phyloP scores from a whole-genome alignment of 2,888 invertebrate species.

The Trichogramma evanescens region DNA sequence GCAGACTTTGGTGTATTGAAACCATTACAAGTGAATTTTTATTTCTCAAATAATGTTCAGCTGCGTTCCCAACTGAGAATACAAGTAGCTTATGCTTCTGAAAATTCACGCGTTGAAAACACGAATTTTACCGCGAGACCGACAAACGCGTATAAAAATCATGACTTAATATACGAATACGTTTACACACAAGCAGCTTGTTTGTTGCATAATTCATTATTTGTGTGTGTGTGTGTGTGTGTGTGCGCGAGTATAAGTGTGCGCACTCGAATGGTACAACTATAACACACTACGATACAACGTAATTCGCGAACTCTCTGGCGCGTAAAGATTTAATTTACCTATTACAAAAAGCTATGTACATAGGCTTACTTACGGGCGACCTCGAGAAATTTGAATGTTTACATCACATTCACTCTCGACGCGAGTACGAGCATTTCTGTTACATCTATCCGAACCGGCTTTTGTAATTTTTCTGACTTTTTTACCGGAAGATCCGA shows the following conservation, averaged over 20 bases:
- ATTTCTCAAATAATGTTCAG: too few relatives aligned
- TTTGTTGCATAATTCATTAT: constrained; percentile 19
- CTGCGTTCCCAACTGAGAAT: too few relatives aligned
- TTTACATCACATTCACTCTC: background rate
- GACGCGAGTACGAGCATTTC: background rate
- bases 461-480: too few relatives aligned
- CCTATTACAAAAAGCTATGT: constrained; percentile 10
- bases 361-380: background rate
- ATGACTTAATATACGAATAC: too few relatives aligned
- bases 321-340: constrained; percentile 25
- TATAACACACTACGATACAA: background rate
- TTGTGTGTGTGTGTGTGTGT: background rate
- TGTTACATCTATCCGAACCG: too few relatives aligned
- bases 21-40: too few relatives aligned
- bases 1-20: too few relatives aligned
- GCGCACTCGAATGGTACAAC: too few relatives aligned
- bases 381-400: constrained; percentile 20
- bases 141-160: background rate
- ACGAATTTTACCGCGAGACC: background rate
- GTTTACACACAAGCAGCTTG: too few relatives aligned
- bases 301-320: constrained; percentile 22
- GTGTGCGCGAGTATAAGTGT: too few relatives aligned
- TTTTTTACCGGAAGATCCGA: background rate
- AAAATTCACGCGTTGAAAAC: too few relatives aligned
- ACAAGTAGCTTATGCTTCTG: too few relatives aligned